Base-by-base conservation (phyloP, 2,797 vertebrate species). In the Erpetoichthys calabaricus region DNA sequence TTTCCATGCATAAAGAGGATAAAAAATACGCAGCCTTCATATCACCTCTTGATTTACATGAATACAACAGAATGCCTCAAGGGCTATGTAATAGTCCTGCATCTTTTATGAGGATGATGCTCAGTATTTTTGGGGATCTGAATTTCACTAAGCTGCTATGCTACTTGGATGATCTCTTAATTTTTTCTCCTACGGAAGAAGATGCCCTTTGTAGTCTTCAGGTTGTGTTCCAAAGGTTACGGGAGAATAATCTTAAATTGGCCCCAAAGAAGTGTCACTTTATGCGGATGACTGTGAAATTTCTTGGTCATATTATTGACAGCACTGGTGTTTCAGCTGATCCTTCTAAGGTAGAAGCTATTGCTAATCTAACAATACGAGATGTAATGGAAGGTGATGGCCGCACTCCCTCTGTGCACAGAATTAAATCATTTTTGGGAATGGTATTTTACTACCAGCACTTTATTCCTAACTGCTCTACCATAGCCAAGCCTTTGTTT, bases 1-100 rank as follows among this genome's bases (percentile, higher is more conserved):
- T 59, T 0, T 53, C 60, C 3, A 54, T 57, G 7, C 49, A 61
- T 58, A 59, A 58, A 6, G 52, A 58, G 45, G 44, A 64, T 41
- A 52, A 44, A 43, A 64, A 64, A 44, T 60, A 56, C 45, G 61
- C 56, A 6, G 53, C 63, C 7, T 61, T 61, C 44, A 51, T 45
- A 2, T 54, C 59, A 8, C 59, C 56, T 4, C 7, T 61, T 6
- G 60, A 60, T 5, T 45, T 55, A 49, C 53, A 47, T 41, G 6
- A 45, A 53, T 47, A n/a, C 56, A 46, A 8, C 55, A 54, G 25
- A 60, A 49, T 49, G 3, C 47, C 47, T 5, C 47, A 49, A 49
- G 47, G 47, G 7, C n/a, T 49, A 3, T 49, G 47, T 49, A 25
- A 25, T 25, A 25, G 25, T 25, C 2, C 25, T 25, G 25, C 25